Evolutionary conservation across 2,113 vertebrate species (phyloP).

Genomic region (Leptobrachium leishanense): DNA sequence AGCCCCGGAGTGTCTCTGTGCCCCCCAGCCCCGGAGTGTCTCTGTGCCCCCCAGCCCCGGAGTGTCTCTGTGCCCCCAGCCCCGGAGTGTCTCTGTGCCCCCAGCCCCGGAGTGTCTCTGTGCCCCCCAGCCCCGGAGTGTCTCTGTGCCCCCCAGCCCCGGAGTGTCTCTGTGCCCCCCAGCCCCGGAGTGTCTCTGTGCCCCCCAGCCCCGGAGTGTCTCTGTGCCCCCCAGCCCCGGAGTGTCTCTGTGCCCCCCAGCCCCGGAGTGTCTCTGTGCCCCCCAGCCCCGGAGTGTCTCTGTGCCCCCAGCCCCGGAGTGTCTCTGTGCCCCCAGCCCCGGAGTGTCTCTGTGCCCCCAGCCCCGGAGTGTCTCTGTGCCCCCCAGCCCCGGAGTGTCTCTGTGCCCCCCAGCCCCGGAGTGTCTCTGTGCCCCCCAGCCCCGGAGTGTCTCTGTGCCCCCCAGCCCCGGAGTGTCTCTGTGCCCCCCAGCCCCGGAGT

Average conservation of each 20-base stretch:
- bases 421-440: not conserved
- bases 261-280: not conserved
- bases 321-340: too few relatives aligned
- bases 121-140: not conserved
- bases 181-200: too few relatives aligned
- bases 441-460: not conserved
- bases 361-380: not conserved
- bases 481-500: not conserved
- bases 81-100: not conserved
- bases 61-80: not conserved
- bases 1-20: not conserved
- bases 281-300: too few relatives aligned
- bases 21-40: not conserved
- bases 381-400: not conserved
- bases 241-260: not conserved
- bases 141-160: not conserved
- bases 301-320: not conserved
- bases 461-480: too few relatives aligned
- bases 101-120: not conserved
- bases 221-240: not conserved
- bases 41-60: not conserved
- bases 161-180: not conserved
- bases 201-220: not conserved
- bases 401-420: not conserved
- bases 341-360: too few relatives aligned